Conservation (phyloP, 2,113 vertebrate species). For the Pterocles orientalis region DNA sequence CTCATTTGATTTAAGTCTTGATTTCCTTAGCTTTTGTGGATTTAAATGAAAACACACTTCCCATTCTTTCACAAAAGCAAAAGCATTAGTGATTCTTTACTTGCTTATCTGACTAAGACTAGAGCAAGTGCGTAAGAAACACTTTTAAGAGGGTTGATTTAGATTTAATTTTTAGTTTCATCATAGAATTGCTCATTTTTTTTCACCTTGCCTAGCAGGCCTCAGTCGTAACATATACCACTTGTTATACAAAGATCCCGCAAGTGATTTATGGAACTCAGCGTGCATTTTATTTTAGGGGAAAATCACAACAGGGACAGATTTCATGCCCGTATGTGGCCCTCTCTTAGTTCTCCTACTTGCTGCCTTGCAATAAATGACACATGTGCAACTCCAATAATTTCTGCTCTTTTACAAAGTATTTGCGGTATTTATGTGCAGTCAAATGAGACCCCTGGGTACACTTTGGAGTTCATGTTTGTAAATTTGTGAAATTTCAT, state of each 20-base stretch:
- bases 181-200: neutral
- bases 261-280: constrained; percentile 21
- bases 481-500: neutral
- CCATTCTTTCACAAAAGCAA: neutral
- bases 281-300: constrained; percentile 4
- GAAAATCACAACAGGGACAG: constrained; percentile 30
- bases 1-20: neutral
- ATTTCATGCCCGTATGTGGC: constrained; percentile 39
- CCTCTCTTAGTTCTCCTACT: neutral
- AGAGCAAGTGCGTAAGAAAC: neutral
- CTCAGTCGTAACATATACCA: neutral
- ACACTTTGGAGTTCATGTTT: neutral
- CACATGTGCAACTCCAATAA: constrained; percentile 8
- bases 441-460: neutral
- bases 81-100: neutral
- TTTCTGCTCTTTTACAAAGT: constrained; percentile 5
- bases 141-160: neutral
- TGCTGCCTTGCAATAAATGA: constrained; percentile 4
- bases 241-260: neutral
- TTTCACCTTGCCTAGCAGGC: neutral
- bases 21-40: neutral
- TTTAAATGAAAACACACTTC: neutral
- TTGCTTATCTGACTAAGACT: neutral
- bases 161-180: neutral
- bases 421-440: constrained; percentile 11